phyloP scores from a whole-genome alignment of 2,797 vertebrate genomes.

The Florisuga fusca region DNA sequence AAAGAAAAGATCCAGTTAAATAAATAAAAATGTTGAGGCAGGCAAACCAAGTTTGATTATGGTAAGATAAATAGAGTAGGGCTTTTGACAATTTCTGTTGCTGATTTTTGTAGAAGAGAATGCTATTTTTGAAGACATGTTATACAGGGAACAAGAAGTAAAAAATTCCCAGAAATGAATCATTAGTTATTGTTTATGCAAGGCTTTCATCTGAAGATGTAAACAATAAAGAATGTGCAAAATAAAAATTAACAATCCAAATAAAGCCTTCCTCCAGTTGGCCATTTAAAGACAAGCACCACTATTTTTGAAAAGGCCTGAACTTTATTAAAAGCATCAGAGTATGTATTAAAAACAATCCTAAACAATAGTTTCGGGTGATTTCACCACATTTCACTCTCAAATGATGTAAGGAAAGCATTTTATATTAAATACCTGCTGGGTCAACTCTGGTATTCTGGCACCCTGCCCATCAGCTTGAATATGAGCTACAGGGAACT shows the following conservation, averaged over 20 bases:
- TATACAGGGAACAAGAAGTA: slow-evolving; percentile 46
- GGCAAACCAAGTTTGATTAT: slow-evolving; percentile 4
- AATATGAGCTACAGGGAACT: background rate
- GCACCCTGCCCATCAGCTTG: background rate
- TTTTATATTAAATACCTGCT: background rate
- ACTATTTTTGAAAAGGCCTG: slow-evolving; percentile 27
- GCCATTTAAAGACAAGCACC: background rate
- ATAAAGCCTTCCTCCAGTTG: slow-evolving; percentile 33
- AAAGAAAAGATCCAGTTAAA: background rate
- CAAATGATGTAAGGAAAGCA: background rate
- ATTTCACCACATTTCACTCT: slow-evolving; percentile 22
- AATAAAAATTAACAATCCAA: slow-evolving; percentile 59
- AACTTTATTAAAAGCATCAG: slow-evolving; percentile 1
- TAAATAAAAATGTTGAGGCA: background rate
- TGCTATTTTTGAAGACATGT: slow-evolving; percentile 15
- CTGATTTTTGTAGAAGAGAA: background rate
- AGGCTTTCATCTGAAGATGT: slow-evolving; percentile 31
- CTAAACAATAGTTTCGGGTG: slow-evolving; percentile 43
- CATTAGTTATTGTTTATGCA: slow-evolving; percentile 53
- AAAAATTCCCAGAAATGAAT: slow-evolving; percentile 68
- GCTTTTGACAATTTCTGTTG: slow-evolving; percentile 7
- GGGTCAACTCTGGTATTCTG: background rate
- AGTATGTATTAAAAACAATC: background rate
- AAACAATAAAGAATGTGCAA: slow-evolving; percentile 54
- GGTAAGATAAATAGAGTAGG: background rate